Evolutionary conservation across 2,113 vertebrate species (phyloP).

Genomic region (Chlorocebus sabaeus): DNA sequence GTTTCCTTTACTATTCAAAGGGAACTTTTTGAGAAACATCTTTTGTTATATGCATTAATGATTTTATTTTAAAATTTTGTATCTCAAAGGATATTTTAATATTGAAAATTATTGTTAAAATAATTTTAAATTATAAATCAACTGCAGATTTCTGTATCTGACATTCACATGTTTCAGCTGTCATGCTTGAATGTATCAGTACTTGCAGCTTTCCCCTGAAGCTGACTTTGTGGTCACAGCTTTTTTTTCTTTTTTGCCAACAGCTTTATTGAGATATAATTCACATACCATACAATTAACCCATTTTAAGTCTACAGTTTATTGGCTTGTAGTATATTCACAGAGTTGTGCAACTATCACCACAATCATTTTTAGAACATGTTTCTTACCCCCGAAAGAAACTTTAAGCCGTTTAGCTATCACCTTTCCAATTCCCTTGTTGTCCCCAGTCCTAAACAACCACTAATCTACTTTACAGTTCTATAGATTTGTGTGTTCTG

Average conservation of each 20-base stretch:
- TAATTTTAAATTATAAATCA: background rate
- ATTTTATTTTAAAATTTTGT: background rate
- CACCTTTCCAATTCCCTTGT: background rate
- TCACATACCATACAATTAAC: background rate
- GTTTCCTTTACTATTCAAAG: background rate
- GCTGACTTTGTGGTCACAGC: background rate
- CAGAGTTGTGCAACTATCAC: background rate
- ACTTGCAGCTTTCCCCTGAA: background rate
- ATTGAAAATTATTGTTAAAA: slow-evolving; percentile 4
- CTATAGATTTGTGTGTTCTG: background rate
- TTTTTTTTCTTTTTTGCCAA: background rate
- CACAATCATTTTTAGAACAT: background rate
- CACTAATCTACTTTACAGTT: background rate
- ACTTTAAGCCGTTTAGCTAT: background rate
- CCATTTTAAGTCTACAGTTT: background rate
- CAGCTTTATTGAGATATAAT: background rate
- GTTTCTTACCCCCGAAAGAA: background rate
- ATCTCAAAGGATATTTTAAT: slow-evolving; percentile 8
- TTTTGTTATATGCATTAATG: background rate
- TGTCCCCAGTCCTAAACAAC: background rate
- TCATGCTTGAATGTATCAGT: background rate
- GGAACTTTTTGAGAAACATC: background rate
- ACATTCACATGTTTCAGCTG: background rate
- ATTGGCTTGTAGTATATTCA: background rate
- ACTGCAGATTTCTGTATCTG: background rate